phyloP scores from a whole-genome alignment of 37 sponge, comb jelly and placozoan species.

The Ephydatia muelleri region DNA sequence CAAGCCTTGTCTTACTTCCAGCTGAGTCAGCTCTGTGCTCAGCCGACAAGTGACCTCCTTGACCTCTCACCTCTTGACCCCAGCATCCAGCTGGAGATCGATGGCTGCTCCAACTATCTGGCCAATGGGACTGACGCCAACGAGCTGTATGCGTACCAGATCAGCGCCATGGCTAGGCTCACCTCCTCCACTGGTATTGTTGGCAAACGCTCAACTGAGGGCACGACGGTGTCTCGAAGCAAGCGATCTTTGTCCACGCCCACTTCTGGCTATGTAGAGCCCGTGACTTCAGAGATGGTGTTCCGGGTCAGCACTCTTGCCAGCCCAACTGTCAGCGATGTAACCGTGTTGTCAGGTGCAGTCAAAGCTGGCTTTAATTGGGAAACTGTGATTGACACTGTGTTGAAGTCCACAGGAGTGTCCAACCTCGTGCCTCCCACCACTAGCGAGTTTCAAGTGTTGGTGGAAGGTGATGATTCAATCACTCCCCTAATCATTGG shows the following conservation, averaged over 20 bases:
- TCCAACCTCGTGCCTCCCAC: not conserved
- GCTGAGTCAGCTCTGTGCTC: slow-evolving; percentile 61
- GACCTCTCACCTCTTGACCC: slow-evolving; percentile 35
- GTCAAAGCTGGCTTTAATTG: slow-evolving; percentile 40
- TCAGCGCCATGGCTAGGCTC: not conserved
- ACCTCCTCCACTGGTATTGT: not conserved
- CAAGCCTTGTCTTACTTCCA: slow-evolving; percentile 74
- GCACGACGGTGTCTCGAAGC: not conserved
- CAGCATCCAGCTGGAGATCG: slow-evolving; percentile 27
- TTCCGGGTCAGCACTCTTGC: slow-evolving; percentile 24
- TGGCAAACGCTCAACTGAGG: slow-evolving; percentile 8
- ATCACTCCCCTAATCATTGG: slow-evolving; percentile 63
- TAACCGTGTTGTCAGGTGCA: slow-evolving; percentile 5
- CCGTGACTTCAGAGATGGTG: slow-evolving; percentile 57
- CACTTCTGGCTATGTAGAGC: slow-evolving; percentile 3
- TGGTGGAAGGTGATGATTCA: slow-evolving; percentile 28
- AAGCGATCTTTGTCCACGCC: not conserved
- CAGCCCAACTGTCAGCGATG: slow-evolving; percentile 14
- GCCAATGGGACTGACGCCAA: slow-evolving; percentile 64
- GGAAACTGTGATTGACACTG: slow-evolving; percentile 44
- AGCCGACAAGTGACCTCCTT: slow-evolving; percentile 31
- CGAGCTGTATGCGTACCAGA: slow-evolving; percentile 42
- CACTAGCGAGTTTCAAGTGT: not conserved
- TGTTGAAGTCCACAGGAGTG: slow-evolving; percentile 34
- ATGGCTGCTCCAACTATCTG: slow-evolving; percentile 79